Evolutionary conservation across 2,113 vertebrate species (phyloP).

Genomic region (Chaetorhynchus papuensis): DNA sequence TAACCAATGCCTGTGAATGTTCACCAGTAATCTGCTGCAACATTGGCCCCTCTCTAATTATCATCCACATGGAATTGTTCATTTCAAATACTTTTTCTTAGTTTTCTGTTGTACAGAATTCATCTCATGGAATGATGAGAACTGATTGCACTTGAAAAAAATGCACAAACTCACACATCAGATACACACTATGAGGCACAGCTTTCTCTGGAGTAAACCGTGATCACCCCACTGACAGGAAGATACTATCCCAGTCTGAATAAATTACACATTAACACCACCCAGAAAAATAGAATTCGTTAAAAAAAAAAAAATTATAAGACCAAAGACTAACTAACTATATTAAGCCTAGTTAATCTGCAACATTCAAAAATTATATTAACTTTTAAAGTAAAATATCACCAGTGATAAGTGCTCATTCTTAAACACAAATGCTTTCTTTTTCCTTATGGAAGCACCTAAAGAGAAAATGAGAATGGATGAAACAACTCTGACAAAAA

Average conservation of each 20-base stretch:
- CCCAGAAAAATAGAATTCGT: not conserved
- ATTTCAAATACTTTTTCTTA: not conserved
- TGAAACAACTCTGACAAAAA: not conserved
- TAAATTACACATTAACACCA: not conserved
- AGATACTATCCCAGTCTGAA: not conserved
- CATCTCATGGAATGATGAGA: not conserved
- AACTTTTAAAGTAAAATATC: not conserved
- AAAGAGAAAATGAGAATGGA: not conserved
- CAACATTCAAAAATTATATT: slow-evolving; percentile 11
- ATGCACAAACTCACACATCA: not conserved
- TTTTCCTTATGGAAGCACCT: not conserved
- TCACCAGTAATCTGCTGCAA: not conserved
- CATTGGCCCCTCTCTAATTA: not conserved
- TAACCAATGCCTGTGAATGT: slow-evolving; percentile 1
- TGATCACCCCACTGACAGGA: not conserved
- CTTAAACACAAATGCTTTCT: not conserved
- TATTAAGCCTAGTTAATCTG: slow-evolving; percentile 2
- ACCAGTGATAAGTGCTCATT: not conserved
- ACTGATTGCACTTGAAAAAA: not conserved
- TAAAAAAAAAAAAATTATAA: not conserved
- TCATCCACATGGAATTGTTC: accelerated
- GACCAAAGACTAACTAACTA: not conserved
- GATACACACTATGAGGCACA: not conserved
- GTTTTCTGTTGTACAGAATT: not conserved
- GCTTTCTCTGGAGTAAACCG: not conserved